Evolutionary conservation across 2,888 invertebrate genomes (phyloP), one percentile per base, ranked within the genome.

Genomic region (Mimumesa dahlbomi): DNA sequence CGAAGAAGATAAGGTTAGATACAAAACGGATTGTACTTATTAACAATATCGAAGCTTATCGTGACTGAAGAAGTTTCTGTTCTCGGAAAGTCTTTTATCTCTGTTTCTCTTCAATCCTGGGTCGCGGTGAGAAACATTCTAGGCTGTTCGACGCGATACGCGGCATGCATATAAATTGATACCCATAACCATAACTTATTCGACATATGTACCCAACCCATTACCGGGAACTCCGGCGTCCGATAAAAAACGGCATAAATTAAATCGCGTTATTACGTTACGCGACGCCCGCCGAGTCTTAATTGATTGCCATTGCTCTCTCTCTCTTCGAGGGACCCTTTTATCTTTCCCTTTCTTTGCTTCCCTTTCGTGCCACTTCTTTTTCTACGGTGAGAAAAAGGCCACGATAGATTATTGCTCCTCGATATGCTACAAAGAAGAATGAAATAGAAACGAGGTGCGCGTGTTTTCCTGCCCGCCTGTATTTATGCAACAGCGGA

Each of bases 101-200:
- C 65, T 34, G 62, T 38, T 72, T 56, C 52, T 72, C 64, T 67
- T 43, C 63, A 66, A 53, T 62, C 61, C 57, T 53, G 50, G 50
- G 62, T 73, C 71, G 71, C 72, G 64, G 63, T 75, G 73, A 81
- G 73, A 79, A 76, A 81, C 75, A 67, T 81, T 77, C 75, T 81
- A 82, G 79, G 70, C 77, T 80, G 62, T 69, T 74, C 80, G 71
- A 77, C 68, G 81, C 76, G 73, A 82, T 75, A 81, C 66, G 77
- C 76, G 79, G 70, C 73, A 66, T 82, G 84, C 84, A 83, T 83
- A 77, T 80, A 84, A 83, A 83, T 84, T 69, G 73, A 75, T 70
- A 73, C 57, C 73, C 71, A 78, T 79, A 82, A 76, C 80, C 73
- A 76, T 79, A 77, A 82, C 65, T 80, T 77, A 75, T 82, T 82